A percentile compares a stretch with the other conserved stretches of the same genome.
These are phyloP conservation scores for Manacus vitellinus DNA, from an alignment of 2,113 vertebrate genomes.

Conservation along the genomic window DNA sequence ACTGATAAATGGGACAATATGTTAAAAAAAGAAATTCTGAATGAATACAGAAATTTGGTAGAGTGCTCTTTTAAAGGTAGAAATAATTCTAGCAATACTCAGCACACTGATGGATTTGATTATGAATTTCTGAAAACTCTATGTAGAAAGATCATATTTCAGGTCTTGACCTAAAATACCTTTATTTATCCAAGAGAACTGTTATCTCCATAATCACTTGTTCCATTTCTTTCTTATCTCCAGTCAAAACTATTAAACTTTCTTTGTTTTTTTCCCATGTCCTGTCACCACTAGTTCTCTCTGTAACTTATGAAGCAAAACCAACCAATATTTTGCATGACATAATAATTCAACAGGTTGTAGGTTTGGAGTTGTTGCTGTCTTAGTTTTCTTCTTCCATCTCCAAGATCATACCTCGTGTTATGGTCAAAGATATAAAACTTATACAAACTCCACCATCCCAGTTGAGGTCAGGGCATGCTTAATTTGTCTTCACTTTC, in stretches of 20 bases:
- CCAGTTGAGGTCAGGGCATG: not conserved
- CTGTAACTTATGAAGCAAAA: not conserved
- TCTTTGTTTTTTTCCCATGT: not conserved
- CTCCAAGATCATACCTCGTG: not conserved
- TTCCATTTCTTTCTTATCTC: not conserved
- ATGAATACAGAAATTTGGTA: not conserved
- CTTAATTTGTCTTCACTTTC: not conserved
- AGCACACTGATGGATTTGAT: not conserved
- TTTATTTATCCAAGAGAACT: not conserved
- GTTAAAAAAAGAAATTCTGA: not conserved
- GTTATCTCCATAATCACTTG: not conserved
- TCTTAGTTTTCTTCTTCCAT: not conserved
- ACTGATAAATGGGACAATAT: not conserved
- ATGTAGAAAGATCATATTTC: not conserved
- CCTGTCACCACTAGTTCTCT: not conserved
- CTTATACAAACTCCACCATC: not conserved
- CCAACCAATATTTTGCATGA: not conserved
- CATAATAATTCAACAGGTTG: not conserved
- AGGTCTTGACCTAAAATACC: not conserved
- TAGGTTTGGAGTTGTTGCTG: not conserved
- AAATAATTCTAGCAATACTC: not conserved
- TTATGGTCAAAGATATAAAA: not conserved
- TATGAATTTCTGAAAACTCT: not conserved
- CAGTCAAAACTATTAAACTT: not conserved
- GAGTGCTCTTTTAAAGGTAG: not conserved